These are phyloP conservation scores for Chitala chitala DNA, from an alignment of 2,113 vertebrate species.

Conservation along the genomic window DNA sequence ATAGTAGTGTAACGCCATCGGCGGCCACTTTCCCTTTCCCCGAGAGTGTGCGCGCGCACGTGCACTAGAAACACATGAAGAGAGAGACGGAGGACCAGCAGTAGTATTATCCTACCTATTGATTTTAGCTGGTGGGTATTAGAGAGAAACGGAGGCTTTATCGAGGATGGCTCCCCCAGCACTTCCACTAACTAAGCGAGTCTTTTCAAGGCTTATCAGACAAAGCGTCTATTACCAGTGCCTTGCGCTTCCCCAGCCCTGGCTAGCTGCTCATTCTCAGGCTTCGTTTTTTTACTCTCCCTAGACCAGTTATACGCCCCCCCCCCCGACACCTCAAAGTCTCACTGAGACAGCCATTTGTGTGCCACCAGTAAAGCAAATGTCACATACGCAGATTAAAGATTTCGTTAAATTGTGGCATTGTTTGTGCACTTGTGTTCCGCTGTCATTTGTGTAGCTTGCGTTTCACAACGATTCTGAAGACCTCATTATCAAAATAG, in stretches of 20 bases:
- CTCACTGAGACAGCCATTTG: background rate
- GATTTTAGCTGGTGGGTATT: constrained; percentile 96
- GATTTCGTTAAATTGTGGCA: too few relatives aligned
- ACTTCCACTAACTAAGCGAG: constrained; percentile 88
- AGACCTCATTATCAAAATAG: too few relatives aligned
- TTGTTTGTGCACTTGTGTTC: too few relatives aligned
- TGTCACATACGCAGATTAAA: too few relatives aligned
- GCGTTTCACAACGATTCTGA: too few relatives aligned
- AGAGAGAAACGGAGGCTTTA: constrained; percentile 86
- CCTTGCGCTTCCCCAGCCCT: constrained; percentile 46
- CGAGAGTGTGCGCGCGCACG: constrained; percentile 31
- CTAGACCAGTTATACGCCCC: background rate
- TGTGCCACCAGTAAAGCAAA: too few relatives aligned
- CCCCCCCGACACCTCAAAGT: background rate
- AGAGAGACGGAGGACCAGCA: constrained; percentile 70
- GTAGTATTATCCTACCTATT: constrained; percentile 90
- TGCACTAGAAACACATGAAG: constrained; percentile 57
- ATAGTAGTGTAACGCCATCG: background rate
- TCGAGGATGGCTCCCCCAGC: constrained; percentile 82
- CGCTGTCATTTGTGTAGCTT: too few relatives aligned
- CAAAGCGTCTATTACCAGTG: constrained; percentile 72
- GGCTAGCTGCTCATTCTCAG: background rate
- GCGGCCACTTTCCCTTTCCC: constrained; percentile 1
- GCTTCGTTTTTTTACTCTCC: background rate
- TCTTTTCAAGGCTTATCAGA: constrained; percentile 79